Conservation (phyloP, 1,140 invertebrate species). For the Oedothorax gibbosus region DNA sequence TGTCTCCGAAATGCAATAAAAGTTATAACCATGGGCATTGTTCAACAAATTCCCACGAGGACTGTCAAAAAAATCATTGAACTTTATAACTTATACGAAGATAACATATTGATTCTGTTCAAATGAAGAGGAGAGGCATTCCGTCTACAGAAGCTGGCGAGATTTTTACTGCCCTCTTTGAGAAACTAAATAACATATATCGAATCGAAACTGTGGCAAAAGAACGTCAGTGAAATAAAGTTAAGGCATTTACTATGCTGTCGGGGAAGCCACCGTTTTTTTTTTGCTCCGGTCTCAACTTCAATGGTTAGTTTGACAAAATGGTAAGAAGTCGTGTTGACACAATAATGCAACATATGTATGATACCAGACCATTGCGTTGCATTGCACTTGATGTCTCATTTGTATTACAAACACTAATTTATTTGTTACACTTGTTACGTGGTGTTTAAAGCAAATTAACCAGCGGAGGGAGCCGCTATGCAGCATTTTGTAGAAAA, state of each 20-base stretch:
- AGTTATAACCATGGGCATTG: constrained; percentile 28
- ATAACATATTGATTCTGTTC: constrained; percentile 17
- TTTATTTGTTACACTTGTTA: too few species aligned
- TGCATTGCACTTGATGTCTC: too few species aligned
- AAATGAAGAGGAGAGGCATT: background rate
- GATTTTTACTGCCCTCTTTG: constrained; percentile 32
- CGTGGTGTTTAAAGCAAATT: too few species aligned
- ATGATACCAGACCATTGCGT: too few species aligned
- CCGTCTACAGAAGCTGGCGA: constrained; percentile 1
- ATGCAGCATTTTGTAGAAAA: too few species aligned
- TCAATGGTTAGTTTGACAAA: too few species aligned
- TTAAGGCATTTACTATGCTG: constrained; percentile 41
- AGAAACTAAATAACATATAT: constrained; percentile 41
- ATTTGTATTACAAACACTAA: too few species aligned
- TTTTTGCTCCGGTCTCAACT: constrained; percentile 24
- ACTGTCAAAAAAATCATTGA: constrained; percentile 33
- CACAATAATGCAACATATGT: too few species aligned
- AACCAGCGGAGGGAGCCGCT: too few species aligned
- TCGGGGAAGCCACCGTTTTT: background rate
- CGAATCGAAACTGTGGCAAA: constrained; percentile 26
- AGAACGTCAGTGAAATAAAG: constrained; percentile 24
- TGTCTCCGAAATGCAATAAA: constrained; percentile 35
- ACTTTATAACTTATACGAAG: constrained; percentile 28
- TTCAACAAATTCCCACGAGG: constrained; percentile 33
- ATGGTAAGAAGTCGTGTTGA: too few species aligned